Evolutionary conservation across 1,140 invertebrate genomes (phyloP).

Genomic region (Chironomus tepperi): DNA sequence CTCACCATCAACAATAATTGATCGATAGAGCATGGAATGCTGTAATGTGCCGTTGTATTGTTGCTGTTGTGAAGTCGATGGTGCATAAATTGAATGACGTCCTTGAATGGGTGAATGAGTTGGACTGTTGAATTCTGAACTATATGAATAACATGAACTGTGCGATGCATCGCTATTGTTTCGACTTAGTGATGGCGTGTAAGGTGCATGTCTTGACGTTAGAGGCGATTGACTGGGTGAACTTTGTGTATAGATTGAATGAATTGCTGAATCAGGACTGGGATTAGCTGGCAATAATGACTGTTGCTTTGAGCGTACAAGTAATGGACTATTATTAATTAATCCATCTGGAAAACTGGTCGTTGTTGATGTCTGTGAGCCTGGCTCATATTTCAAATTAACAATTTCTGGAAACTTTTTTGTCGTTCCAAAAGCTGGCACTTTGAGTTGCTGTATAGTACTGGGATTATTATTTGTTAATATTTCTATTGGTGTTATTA

Average conservation of each 20-base stretch:
- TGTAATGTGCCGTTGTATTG: constrained; percentile 45
- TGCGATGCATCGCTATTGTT: constrained; percentile 88
- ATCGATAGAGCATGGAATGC: constrained; percentile 43
- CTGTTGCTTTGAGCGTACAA: constrained; percentile 34
- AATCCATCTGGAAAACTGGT: constrained; percentile 24
- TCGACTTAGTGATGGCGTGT: constrained; percentile 72
- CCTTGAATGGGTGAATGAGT: constrained; percentile 80
- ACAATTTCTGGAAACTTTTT: constrained; percentile 37
- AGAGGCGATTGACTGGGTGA: constrained; percentile 78
- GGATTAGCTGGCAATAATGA: constrained; percentile 51
- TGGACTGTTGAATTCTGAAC: constrained; percentile 59
- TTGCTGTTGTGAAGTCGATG: constrained; percentile 28
- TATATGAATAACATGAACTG: constrained; percentile 69
- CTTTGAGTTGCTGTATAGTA: background rate
- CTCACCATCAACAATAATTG: constrained; percentile 33
- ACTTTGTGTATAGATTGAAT: constrained; percentile 68
- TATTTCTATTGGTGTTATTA: background rate
- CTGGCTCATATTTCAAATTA: constrained; percentile 39
- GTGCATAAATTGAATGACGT: constrained; percentile 33
- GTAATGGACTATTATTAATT: constrained; percentile 31
- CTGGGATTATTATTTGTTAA: background rate
- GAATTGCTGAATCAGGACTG: constrained; percentile 76
- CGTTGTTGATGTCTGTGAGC: constrained; percentile 27
- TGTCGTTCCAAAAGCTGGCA: constrained; percentile 32
- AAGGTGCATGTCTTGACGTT: constrained; percentile 65